Percentiles rank a stretch among this genome's conserved stretches.
These are phyloP conservation scores for Melieria omissa DNA, from an alignment of 2,888 invertebrate genomes.

Conservation along the genomic window DNA sequence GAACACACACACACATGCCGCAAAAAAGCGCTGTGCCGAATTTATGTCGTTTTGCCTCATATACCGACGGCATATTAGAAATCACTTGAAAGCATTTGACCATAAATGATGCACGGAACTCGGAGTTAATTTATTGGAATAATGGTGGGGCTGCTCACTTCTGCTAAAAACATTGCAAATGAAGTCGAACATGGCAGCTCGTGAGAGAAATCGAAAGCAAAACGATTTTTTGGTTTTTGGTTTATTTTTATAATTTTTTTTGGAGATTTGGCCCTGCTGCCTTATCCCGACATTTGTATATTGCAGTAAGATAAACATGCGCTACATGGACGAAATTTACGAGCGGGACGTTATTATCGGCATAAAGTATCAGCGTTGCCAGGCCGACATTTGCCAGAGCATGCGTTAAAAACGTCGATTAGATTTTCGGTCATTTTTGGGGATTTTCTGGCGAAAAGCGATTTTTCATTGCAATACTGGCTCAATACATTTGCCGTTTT, in stretches of 20 bases:
- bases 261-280: too few relatives aligned
- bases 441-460: not conserved
- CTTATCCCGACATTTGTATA: too few relatives aligned
- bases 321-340: conserved; percentile 6
- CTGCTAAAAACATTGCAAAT: too few relatives aligned
- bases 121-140: conserved; percentile 59
- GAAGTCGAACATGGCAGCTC: too few relatives aligned
- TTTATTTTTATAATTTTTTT: too few relatives aligned
- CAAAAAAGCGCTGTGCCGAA: not conserved
- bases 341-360: conserved; percentile 13
- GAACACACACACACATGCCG: not conserved
- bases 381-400: not conserved
- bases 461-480: conserved; percentile 22
- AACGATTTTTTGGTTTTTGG: too few relatives aligned
- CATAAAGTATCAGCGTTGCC: not conserved
- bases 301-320: too few relatives aligned
- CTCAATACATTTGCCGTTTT: conserved; percentile 16
- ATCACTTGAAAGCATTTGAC: conserved; percentile 58
- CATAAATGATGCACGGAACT: conserved; percentile 60
- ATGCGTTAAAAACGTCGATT: conserved; percentile 4
- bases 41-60: not conserved
- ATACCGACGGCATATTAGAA: conserved; percentile 32
- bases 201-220: too few relatives aligned
- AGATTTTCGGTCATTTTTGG: not conserved
- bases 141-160: conserved; percentile 41